Conservation (phyloP, 2,797 vertebrate species). For the Steatocranus sp. region DNA sequence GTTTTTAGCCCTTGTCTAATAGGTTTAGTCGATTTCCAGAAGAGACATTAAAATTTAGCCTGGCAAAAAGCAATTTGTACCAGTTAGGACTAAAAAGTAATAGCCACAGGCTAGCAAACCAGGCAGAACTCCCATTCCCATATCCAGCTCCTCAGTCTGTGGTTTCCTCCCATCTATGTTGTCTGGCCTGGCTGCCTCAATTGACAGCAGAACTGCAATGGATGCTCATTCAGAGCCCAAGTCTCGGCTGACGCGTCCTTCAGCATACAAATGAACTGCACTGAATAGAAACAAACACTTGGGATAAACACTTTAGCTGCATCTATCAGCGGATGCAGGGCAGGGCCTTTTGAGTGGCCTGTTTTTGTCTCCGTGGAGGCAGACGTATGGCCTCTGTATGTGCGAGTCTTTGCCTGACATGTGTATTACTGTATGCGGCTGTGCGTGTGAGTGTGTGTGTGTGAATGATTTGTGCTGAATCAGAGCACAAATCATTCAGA, state of each 20-base stretch:
- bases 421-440: not conserved
- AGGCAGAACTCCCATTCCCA: slow-evolving; percentile 34
- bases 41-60: slow-evolving; percentile 31
- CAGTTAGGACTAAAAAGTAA: slow-evolving; percentile 36
- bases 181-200: slow-evolving; percentile 62
- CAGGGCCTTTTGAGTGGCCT: not conserved
- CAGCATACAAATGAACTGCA: slow-evolving; percentile 74
- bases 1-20: slow-evolving; percentile 33
- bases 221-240: slow-evolving; percentile 68
- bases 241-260: slow-evolving; percentile 55
- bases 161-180: slow-evolving; percentile 57
- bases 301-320: slow-evolving; percentile 65
- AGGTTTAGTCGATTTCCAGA: slow-evolving; percentile 42
- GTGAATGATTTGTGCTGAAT: slow-evolving; percentile 63
- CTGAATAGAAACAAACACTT: slow-evolving; percentile 75
- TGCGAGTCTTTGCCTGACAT: not conserved
- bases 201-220: slow-evolving; percentile 63
- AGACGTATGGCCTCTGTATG: slow-evolving; percentile 8
- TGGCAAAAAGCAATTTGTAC: slow-evolving; percentile 20
- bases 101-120: slow-evolving; percentile 26
- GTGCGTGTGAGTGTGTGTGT: not conserved
- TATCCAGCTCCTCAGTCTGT: slow-evolving; percentile 45
- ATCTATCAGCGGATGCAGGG: slow-evolving; percentile 29
- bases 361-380: not conserved
- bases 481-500: slow-evolving; percentile 39